phyloP scores from a whole-genome alignment of 2,888 invertebrate species.

The Nomada ruficornis region DNA sequence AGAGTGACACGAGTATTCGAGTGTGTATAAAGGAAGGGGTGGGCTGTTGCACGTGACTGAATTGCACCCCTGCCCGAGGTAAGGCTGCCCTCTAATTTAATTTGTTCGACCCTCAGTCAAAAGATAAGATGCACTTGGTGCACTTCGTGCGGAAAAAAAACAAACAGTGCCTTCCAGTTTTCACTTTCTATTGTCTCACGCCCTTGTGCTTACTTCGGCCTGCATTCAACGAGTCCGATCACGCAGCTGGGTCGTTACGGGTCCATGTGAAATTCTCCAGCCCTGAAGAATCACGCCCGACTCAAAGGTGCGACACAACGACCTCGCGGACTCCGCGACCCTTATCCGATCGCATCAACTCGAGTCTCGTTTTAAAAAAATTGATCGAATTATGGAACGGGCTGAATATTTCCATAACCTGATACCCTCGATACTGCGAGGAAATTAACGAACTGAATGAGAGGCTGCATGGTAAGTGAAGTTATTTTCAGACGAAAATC shows the following conservation, averaged over 20 bases:
- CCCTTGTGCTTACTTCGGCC: neutral
- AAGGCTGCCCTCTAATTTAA: slow-evolving; percentile 68
- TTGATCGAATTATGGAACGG: neutral
- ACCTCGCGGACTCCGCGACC: slow-evolving; percentile 10
- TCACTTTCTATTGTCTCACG: slow-evolving; percentile 31
- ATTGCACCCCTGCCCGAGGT: slow-evolving; percentile 57
- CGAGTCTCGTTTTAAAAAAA: slow-evolving; percentile 16
- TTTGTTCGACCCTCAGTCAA: slow-evolving; percentile 66
- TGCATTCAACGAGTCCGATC: neutral
- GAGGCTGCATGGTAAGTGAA: neutral
- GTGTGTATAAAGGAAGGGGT: slow-evolving; percentile 38
- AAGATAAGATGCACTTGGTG: slow-evolving; percentile 69
- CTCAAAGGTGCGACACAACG: slow-evolving; percentile 9
- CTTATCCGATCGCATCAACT: neutral
- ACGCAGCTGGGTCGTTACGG: neutral
- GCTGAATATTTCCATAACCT: neutral
- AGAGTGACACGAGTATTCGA: slow-evolving; percentile 42
- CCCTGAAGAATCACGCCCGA: slow-evolving; percentile 3
- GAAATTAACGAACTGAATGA: neutral
- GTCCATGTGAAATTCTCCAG: slow-evolving; percentile 17
- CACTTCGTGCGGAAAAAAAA: slow-evolving; percentile 64
- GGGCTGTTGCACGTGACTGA: slow-evolving; percentile 58
- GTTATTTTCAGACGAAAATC: slow-evolving; percentile 10
- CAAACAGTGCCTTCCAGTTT: slow-evolving; percentile 52
- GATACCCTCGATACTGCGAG: neutral